Conservation (phyloP, 2,888 invertebrate species). For the Epirrita christyi region DNA sequence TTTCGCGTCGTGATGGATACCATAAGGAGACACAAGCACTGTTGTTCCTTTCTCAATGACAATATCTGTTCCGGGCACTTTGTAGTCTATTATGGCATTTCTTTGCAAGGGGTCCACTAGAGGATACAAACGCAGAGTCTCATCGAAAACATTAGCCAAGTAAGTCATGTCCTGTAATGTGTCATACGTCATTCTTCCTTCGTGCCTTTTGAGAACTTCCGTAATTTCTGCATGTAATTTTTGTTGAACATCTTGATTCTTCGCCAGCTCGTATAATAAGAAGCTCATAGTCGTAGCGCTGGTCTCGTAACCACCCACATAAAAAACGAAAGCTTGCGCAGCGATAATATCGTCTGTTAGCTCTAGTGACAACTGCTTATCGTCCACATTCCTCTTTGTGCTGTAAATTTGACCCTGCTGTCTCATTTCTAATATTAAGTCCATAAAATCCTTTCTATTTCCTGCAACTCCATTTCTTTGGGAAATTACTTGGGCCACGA, state of each 20-base stretch:
- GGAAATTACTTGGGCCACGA: slow-evolving; percentile 45
- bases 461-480: slow-evolving; percentile 51
- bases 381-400: slow-evolving; percentile 31
- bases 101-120: slow-evolving; percentile 65
- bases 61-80: slow-evolving; percentile 59
- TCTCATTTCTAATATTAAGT: slow-evolving; percentile 44
- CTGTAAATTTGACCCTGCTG: slow-evolving; percentile 44
- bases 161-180: slow-evolving; percentile 63
- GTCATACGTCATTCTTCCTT: slow-evolving; percentile 64
- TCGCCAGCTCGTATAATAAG: slow-evolving; percentile 60
- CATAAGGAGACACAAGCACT: slow-evolving; percentile 57
- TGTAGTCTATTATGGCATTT: slow-evolving; percentile 55
- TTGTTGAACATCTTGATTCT: slow-evolving; percentile 63
- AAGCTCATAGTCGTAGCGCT: slow-evolving; percentile 67
- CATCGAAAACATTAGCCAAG: slow-evolving; percentile 62
- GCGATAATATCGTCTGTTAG: slow-evolving; percentile 58
- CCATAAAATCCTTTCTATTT: slow-evolving; percentile 26
- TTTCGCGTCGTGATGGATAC: slow-evolving; percentile 67
- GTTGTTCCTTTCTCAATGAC: slow-evolving; percentile 57
- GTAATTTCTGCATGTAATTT: slow-evolving; percentile 59
- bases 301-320: slow-evolving; percentile 73
- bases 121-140: slow-evolving; percentile 73
- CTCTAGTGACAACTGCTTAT: slow-evolving; percentile 39
- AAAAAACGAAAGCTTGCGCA: slow-evolving; percentile 72
- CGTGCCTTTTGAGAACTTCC: slow-evolving; percentile 47